Conservation (phyloP, 2,113 vertebrate genomes). For the Holacanthus passer region DNA sequence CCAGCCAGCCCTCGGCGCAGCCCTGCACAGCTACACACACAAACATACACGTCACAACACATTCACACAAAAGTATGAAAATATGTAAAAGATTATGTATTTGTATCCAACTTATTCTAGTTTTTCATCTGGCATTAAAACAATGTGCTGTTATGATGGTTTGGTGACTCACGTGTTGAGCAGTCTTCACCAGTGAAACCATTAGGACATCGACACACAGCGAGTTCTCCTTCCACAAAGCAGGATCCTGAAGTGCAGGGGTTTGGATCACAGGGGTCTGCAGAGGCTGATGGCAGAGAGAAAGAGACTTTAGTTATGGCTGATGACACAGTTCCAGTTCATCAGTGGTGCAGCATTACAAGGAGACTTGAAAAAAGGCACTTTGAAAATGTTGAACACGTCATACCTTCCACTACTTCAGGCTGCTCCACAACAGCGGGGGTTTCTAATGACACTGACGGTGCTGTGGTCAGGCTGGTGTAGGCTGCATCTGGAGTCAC, state of each 20-base stretch:
- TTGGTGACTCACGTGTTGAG: conserved; percentile 63
- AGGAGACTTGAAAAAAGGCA: too few relatives aligned
- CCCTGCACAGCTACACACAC: conserved; percentile 82
- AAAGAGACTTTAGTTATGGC: background rate
- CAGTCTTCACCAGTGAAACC: conserved; percentile 69
- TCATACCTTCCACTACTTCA: conserved; percentile 68
- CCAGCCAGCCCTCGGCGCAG: conserved; percentile 92
- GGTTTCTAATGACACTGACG: conserved; percentile 64
- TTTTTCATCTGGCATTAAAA: background rate
- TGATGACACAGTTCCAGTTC: background rate
- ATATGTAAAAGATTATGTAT: background rate
- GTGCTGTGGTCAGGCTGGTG: conserved; percentile 71
- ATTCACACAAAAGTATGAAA: background rate
- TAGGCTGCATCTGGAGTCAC: conserved; percentile 41
- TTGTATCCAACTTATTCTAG: background rate
- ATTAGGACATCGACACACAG: conserved; percentile 70
- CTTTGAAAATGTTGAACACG: background rate
- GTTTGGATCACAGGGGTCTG: conserved; percentile 76
- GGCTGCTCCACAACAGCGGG: conserved; percentile 75
- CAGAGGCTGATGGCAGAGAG: conserved; percentile 24
- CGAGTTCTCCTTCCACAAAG: conserved; percentile 61
- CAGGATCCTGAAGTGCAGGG: conserved; percentile 75
- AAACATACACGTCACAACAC: conserved; percentile 24
- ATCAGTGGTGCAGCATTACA: background rate
- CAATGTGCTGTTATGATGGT: background rate